Base-by-base conservation (phyloP, 2,888 invertebrate genomes). In the Chrysodeixis includens region DNA sequence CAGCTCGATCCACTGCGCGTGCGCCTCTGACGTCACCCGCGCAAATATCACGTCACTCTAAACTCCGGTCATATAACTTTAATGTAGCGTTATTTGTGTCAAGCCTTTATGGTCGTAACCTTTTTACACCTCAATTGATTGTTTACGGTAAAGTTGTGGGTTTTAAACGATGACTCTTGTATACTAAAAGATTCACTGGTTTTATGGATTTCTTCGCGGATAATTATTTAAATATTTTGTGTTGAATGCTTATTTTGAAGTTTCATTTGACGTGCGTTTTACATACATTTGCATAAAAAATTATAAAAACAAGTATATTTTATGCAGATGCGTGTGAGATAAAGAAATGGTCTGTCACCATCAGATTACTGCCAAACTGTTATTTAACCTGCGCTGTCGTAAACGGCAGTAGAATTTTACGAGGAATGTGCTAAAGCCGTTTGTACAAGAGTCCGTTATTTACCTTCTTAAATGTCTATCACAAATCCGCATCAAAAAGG, bases 381-480 rank as follows among this genome's bases (percentile, higher is more conserved):
- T 20, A 40, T 20, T 49, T 49, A 66, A n/a, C 30, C 14, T 30
- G 20, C 30, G 22, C 60, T 26, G 20, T 57, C 35, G 60, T 46
- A 58, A 69, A 56, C 3, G 8, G 14, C 26, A 4, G 32, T 55
- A 57, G 44, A 63, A 62, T 62, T 76, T 59, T 30, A 60, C 49
- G 54, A 66, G 18, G 56, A 69, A 76, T 66, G 51, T 49, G 56
- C 56, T 52, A 46, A 66, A 66, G 53, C 22, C 55, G 40, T 44
- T 40, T 35, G 54, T 10, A 62, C 10, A 61, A 61, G 35, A 66
- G 56, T 71, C 79, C 75, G 77, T 81, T 81, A 79, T 66, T 69
- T 53, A 71, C 65, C 67, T 62, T 78, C 46, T 30, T 72, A 83
- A 73, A 75, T 32, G 49, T 71, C 68, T 74, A 80, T 82, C 81